phyloP scores from a whole-genome alignment of 2,797 vertebrate species.

The Typhlichthys eigenmanni region DNA sequence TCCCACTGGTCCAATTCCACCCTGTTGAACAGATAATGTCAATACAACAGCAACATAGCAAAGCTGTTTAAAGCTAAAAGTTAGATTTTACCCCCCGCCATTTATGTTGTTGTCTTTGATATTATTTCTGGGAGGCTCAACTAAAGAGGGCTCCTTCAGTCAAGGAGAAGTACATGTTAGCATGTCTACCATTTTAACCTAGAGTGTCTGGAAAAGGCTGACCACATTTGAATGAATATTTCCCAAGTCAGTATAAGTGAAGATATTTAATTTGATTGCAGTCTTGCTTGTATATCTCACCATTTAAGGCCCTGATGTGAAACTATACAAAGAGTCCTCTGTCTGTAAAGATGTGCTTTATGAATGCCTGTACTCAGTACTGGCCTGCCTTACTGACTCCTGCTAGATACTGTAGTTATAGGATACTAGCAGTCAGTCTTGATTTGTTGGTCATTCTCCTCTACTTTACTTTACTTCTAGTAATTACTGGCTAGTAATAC shows the following conservation, averaged over 20 bases:
- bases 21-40: constrained; percentile 73
- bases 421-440: constrained; percentile 14
- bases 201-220: no score
- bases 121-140: no score
- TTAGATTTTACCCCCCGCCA: no score
- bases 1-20: constrained; percentile 84
- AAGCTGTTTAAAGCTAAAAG: background rate
- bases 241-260: background rate
- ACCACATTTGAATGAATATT: constrained; percentile 1
- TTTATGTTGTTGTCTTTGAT: no score
- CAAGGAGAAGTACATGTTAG: no score
- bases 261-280: constrained; percentile 1
- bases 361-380: constrained; percentile 41
- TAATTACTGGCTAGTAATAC: no score
- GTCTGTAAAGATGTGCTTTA: constrained; percentile 35
- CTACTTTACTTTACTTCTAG: background rate
- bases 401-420: constrained; percentile 2
- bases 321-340: constrained; percentile 48
- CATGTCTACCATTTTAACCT: no score
- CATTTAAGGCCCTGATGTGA: constrained; percentile 20
- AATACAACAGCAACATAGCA: background rate
- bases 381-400: constrained; percentile 12
- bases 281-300: constrained; percentile 9
- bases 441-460: constrained; percentile 13
- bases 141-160: no score